Evolutionary conservation across 2,113 vertebrate genomes (phyloP), one percentile per base, ranked within the genome.

Genomic region (Mesoclemmys tuberculata): DNA sequence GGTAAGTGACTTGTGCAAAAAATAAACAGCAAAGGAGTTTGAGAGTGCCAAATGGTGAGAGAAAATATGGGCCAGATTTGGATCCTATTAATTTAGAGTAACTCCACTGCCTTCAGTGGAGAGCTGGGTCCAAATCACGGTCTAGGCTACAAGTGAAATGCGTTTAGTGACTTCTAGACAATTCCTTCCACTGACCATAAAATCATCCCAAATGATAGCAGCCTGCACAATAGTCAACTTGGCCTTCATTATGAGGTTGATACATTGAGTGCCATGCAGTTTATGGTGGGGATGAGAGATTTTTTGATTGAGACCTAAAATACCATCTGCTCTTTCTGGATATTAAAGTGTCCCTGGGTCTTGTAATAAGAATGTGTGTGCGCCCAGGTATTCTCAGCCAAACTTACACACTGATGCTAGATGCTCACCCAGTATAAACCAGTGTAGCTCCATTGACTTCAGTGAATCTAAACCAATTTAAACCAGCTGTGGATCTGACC

Each of bases 321-420:
- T 78, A 46, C 6, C 38, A 75, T 75, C 12, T 26, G 22, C 3
- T 85, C 82, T 86, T 85, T 64, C 55, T 48, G 49, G 51, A 44
- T 80, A 85, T 49, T 79, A 19, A 75, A 75, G 10, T 52, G 58
- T 94, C 88, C 49, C 90, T 41, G 90, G 87, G 78, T 12, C 10
- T 81, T 61, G 48, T 89, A 80, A 80, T 44, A 83, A 90, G 55
- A 94, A 82, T 7, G 82, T 64, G 49, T 1, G 14, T 92, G 80
- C 82, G 84, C 87, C 18, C 24, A 90, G 31, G 41, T 54, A 10
- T 74, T 86, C 19, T 85, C 84, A 80, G 52, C 29, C 46, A 41
- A 6, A 87, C 5, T 87, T 90, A 77, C 46, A 84, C 64, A 68
- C 11, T 61, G 80, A 41, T 54, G 31, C 80, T 84, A 90, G 31